Evolutionary conservation across 2,797 vertebrate species (phyloP).

Genomic region (Paedocypris micromegethes): DNA sequence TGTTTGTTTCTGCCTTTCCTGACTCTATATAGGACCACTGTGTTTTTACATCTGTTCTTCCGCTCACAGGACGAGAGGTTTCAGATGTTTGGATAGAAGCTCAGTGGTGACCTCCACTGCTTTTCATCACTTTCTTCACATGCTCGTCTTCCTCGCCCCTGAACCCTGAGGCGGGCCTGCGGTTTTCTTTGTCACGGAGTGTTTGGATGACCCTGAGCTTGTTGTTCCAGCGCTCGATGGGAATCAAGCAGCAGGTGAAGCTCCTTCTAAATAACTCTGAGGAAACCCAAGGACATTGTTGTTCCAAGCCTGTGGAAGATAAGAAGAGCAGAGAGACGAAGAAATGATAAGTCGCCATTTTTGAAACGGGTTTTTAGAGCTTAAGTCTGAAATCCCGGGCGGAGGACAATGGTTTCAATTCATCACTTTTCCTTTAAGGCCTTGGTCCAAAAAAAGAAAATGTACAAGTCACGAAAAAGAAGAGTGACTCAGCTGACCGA

Average conservation of each 20-base stretch:
- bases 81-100: conserved; percentile 25
- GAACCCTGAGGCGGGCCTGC: conserved; percentile 9
- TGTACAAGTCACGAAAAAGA: too few relatives aligned
- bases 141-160: background rate
- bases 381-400: too few relatives aligned
- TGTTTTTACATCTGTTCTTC: conserved; percentile 37
- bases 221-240: background rate
- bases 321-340: too few relatives aligned
- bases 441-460: too few relatives aligned
- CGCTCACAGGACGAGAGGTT: background rate
- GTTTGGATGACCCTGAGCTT: conserved; percentile 12
- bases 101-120: conserved; percentile 12
- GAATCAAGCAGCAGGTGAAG: conserved; percentile 9
- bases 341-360: too few relatives aligned
- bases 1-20: conserved; percentile 6
- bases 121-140: conserved; percentile 20
- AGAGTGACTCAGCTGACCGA: too few relatives aligned
- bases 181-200: conserved; percentile 16
- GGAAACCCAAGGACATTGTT: conserved; percentile 6
- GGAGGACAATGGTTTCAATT: too few relatives aligned
- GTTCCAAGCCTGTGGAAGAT: background rate
- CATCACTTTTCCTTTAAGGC: too few relatives aligned
- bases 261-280: background rate
- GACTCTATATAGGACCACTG: background rate
- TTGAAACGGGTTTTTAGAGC: too few relatives aligned